These are phyloP conservation scores for Acromyrmex heyeri DNA, from an alignment of 1,140 invertebrate genomes.

Conservation along the genomic window DNA sequence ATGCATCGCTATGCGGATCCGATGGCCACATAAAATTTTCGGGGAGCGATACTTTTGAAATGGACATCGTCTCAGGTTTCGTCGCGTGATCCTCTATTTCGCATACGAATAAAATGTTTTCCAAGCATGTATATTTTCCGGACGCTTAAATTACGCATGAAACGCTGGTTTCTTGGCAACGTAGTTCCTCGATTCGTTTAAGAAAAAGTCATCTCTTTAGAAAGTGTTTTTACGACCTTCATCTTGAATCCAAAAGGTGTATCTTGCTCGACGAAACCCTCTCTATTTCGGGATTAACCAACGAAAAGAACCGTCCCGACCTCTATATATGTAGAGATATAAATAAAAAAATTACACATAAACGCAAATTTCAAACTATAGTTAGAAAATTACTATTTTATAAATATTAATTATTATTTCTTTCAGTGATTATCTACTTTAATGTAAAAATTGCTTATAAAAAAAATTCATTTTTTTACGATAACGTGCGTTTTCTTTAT, in stretches of 20 bases:
- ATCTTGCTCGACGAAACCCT: not conserved
- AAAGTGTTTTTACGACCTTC: slow-evolving; percentile 1
- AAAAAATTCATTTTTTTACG: slow-evolving; percentile 22
- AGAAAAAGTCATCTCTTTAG: slow-evolving; percentile 21
- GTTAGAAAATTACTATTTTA: slow-evolving; percentile 4
- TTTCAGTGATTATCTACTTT: not conserved
- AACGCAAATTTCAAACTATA: not conserved
- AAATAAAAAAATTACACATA: not conserved
- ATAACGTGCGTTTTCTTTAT: not conserved
- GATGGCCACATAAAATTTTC: slow-evolving; percentile 54
- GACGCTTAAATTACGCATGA: slow-evolving; percentile 46
- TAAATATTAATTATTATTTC: not conserved
- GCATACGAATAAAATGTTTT: slow-evolving; percentile 41
- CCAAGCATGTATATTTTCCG: not conserved
- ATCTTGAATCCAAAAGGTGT: not conserved
- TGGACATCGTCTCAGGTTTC: slow-evolving; percentile 10
- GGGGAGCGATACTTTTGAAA: slow-evolving; percentile 27
- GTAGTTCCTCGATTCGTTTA: slow-evolving; percentile 35
- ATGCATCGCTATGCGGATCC: slow-evolving; percentile 7
- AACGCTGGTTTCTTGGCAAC: not conserved
- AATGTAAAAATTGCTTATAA: not conserved
- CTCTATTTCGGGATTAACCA: slow-evolving; percentile 6
- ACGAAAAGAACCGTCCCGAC: not conserved
- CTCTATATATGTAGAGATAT: not conserved
- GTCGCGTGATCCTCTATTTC: slow-evolving; percentile 17